Evolutionary conservation across 2,888 invertebrate species (phyloP).

Genomic region (Microdon myrmicae): DNA sequence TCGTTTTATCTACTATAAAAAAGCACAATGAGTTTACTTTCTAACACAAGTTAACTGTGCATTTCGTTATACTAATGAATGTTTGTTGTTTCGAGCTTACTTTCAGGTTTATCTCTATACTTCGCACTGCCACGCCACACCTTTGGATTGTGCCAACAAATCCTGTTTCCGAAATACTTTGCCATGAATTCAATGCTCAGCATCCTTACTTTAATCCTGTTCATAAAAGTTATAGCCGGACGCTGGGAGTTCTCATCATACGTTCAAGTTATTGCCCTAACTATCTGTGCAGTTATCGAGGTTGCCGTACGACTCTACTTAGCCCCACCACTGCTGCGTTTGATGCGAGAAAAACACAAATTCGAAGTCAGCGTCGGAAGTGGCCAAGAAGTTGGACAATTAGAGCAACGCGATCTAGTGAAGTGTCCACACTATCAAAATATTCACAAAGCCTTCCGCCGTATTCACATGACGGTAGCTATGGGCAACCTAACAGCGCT

Average conservation of each 20-base stretch:
- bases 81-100: constrained; percentile 19
- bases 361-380: constrained; percentile 81
- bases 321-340: constrained; percentile 77
- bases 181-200: constrained; percentile 80
- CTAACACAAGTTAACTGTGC: background rate
- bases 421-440: constrained; percentile 83
- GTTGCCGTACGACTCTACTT: constrained; percentile 80
- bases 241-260: constrained; percentile 70
- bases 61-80: background rate
- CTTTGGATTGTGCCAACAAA: constrained; percentile 87
- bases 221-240: constrained; percentile 68
- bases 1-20: too few relatives aligned
- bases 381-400: constrained; percentile 81
- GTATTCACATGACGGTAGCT: constrained; percentile 81
- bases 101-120: constrained; percentile 83
- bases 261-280: constrained; percentile 68
- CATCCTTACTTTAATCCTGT: constrained; percentile 77
- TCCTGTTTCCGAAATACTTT: constrained; percentile 88
- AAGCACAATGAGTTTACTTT: background rate
- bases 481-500: constrained; percentile 81
- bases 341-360: constrained; percentile 79
- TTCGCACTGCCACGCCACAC: constrained; percentile 86
- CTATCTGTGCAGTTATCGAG: constrained; percentile 71
- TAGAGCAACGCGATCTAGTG: constrained; percentile 76
- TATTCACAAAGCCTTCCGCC: constrained; percentile 79